Evolutionary conservation across 2,888 invertebrate genomes (phyloP).

Genomic region (Stenoptilia bipunctidactyla): DNA sequence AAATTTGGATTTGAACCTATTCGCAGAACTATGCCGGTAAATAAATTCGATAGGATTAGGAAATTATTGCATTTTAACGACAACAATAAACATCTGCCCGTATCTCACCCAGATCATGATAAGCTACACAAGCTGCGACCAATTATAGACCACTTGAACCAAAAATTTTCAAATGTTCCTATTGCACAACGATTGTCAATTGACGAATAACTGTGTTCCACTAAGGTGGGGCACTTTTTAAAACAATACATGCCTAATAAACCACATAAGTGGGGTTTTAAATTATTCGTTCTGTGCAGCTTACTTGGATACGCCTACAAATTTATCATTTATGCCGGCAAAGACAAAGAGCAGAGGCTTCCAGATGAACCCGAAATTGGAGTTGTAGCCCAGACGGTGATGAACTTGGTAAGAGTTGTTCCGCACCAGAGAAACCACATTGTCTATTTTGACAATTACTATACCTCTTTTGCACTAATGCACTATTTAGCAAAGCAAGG

Average conservation of each 20-base stretch:
- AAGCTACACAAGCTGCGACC: constrained; percentile 16
- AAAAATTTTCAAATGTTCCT: constrained; percentile 19
- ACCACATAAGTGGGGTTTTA: constrained; percentile 21
- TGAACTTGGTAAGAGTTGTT: no score
- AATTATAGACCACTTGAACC: constrained; percentile 17
- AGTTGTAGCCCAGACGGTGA: no score
- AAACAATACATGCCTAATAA: constrained; percentile 23
- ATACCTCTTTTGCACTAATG: no score
- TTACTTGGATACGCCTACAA: constrained; percentile 10
- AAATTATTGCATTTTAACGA: constrained; percentile 20
- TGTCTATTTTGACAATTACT: no score
- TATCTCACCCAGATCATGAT: constrained; percentile 16
- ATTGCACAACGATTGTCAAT: constrained; percentile 19
- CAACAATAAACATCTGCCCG: constrained; percentile 16
- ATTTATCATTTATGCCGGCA: no score
- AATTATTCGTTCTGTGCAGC: constrained; percentile 15
- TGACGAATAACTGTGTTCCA: constrained; percentile 17
- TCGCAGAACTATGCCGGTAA: constrained; percentile 17
- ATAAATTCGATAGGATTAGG: constrained; percentile 19
- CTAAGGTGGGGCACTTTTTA: constrained; percentile 12
- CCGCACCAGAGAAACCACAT: no score
- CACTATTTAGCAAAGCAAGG: no score
- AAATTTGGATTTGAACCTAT: constrained; percentile 15
- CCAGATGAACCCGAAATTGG: no score
- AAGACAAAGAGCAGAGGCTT: no score